Evolutionary conservation across 53 echinoderm and acorn worm genomes (phyloP).

Genomic region (Apostichopus leukothele): DNA sequence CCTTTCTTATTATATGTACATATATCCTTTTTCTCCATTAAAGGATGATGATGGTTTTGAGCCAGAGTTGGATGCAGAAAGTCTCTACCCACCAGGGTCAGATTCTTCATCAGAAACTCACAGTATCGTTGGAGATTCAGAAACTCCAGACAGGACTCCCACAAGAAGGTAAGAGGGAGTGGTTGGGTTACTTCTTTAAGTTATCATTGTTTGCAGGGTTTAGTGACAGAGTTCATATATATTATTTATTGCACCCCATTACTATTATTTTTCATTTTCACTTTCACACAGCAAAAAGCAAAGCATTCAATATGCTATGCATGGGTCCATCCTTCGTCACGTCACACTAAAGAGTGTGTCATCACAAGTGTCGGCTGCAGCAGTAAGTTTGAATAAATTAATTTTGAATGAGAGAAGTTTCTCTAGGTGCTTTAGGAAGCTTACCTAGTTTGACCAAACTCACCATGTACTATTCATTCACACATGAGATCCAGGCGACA

Average conservation of each 20-base stretch:
- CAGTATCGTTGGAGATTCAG: conserved; percentile 43
- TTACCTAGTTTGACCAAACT: too few species aligned
- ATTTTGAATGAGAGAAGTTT: not conserved
- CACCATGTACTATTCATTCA: too few species aligned
- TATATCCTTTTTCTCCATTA: conserved; percentile 22
- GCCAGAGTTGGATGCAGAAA: conserved; percentile 61
- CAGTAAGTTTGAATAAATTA: conserved; percentile 69
- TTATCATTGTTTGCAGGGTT: too few species aligned
- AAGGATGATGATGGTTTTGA: conserved; percentile 91
- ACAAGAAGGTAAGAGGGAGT: conserved; percentile 7
- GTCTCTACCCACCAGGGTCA: conserved; percentile 56
- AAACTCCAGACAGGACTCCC: conserved; percentile 57
- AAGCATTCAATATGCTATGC: conserved; percentile 86
- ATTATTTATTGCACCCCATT: too few species aligned
- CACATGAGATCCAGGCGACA: too few species aligned
- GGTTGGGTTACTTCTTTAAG: too few species aligned
- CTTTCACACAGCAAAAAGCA: conserved; percentile 58
- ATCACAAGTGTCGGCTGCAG: conserved; percentile 91
- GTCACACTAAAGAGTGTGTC: conserved; percentile 88
- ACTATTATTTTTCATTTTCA: not conserved
- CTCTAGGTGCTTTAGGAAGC: too few species aligned
- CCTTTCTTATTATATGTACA: too few species aligned
- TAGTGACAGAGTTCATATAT: too few species aligned
- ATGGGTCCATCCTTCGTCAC: conserved; percentile 93
- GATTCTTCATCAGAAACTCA: conserved; percentile 50